phyloP scores from a whole-genome alignment of 2,888 invertebrate genomes.

The Lepetodrilus schrolli region DNA sequence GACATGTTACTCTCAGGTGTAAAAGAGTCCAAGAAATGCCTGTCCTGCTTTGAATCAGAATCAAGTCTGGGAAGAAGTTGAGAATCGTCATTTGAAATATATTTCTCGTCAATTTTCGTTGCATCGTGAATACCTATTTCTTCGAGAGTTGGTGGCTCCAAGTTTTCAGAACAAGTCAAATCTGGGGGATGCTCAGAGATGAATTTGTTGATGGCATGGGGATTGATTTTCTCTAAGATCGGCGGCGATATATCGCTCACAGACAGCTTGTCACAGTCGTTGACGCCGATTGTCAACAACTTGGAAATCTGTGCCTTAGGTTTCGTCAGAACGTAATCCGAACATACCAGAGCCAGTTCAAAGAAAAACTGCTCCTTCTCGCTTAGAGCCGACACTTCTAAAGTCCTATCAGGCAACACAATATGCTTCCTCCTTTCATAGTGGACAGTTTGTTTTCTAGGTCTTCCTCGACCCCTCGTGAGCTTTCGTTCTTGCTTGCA shows the following conservation, averaged over 20 bases:
- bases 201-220: not conserved
- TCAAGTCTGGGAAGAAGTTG: not conserved
- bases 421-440: slow-evolving; percentile 20
- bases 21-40: slow-evolving; percentile 18
- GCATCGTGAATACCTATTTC: not conserved
- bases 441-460: not conserved
- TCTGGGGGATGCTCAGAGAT: not conserved
- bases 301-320: not conserved
- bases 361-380: slow-evolving; percentile 39
- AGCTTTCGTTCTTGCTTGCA: slow-evolving; percentile 20
- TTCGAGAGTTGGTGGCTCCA: slow-evolving; percentile 6
- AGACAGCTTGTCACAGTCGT: not conserved
- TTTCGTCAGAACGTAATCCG: not conserved
- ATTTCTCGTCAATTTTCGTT: not conserved
- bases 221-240: slow-evolving; percentile 23
- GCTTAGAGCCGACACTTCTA: slow-evolving; percentile 29
- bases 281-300: not conserved
- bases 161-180: not conserved
- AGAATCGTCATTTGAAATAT: not conserved
- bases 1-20: not conserved
- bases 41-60: not conserved
- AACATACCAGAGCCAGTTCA: slow-evolving; percentile 33
- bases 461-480: slow-evolving; percentile 22
- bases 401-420: slow-evolving; percentile 28
- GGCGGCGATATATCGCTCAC: slow-evolving; percentile 22